phyloP scores from a whole-genome alignment of 2,797 vertebrate species.

The Gouania willdenowi region DNA sequence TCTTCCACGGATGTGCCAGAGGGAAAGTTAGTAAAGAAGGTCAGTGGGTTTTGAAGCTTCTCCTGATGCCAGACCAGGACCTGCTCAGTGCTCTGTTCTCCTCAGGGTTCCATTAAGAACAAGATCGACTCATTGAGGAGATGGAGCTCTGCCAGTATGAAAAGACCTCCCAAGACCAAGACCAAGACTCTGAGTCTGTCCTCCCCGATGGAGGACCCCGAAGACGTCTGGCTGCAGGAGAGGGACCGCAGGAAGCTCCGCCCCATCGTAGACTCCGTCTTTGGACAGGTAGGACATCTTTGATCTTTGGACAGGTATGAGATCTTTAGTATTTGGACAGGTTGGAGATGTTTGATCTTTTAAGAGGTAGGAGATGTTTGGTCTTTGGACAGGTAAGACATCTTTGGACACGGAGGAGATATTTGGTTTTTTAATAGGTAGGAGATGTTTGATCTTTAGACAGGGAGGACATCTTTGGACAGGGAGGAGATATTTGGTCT shows the following conservation, averaged over 20 bases:
- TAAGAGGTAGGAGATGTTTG: too few relatives aligned
- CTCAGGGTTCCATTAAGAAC: conserved; percentile 77
- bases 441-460: too few relatives aligned
- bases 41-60: conserved; percentile 34
- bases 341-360: too few relatives aligned
- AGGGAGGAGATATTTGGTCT: too few relatives aligned
- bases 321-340: too few relatives aligned
- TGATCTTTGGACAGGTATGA: too few relatives aligned
- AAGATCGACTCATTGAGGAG: conserved; percentile 74
- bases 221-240: conserved; percentile 50
- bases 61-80: too few relatives aligned
- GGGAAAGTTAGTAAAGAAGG: conserved; percentile 73
- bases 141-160: conserved; percentile 76
- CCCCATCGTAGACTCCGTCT: conserved; percentile 76
- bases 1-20: conserved; percentile 59
- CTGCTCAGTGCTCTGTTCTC: not conserved
- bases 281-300: conserved; percentile 80
- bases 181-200: conserved; percentile 70
- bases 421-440: too few relatives aligned
- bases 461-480: too few relatives aligned
- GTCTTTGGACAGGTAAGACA: too few relatives aligned
- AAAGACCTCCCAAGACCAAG: conserved; percentile 66
- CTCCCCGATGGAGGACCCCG: conserved; percentile 49
- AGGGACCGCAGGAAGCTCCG: conserved; percentile 61
- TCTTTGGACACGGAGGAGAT: too few relatives aligned